Conservation (phyloP, 2,888 invertebrate species). For the Subacronicta megacephala region DNA sequence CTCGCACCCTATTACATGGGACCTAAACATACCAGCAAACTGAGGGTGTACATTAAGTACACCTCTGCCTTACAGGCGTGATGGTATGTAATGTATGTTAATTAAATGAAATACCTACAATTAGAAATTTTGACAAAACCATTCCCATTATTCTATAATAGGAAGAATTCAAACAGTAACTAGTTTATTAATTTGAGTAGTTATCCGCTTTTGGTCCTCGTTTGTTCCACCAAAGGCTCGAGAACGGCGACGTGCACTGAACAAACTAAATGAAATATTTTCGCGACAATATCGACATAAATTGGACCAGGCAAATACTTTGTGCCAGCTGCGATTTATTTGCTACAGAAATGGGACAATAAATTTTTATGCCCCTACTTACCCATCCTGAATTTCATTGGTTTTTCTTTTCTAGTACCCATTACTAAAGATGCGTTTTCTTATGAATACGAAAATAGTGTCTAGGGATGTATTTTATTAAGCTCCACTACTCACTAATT, state of each 20-base stretch:
- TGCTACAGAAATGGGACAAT: conserved; percentile 64
- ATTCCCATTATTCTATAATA: no score
- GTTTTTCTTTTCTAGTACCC: conserved; percentile 6
- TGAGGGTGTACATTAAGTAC: no score
- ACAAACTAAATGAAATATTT: conserved; percentile 61
- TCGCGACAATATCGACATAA: conserved; percentile 71
- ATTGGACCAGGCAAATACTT: conserved; percentile 62
- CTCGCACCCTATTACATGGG: no score
- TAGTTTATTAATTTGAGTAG: conserved; percentile 21
- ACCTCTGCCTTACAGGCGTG: no score
- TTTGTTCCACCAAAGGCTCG: conserved; percentile 8
- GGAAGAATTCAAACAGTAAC: conserved; percentile 12
- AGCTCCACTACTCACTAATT: no score
- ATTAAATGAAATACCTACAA: no score
- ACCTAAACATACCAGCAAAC: no score
- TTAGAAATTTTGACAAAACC: no score
- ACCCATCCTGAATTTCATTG: conserved; percentile 47
- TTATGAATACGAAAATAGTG: neutral
- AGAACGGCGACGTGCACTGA: conserved; percentile 21
- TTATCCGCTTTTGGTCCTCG: conserved; percentile 5
- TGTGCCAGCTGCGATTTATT: conserved; percentile 70
- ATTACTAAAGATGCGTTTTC: neutral
- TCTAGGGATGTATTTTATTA: no score
- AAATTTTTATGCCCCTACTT: conserved; percentile 60
- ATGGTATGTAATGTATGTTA: no score